Evolutionary conservation across 2,113 vertebrate genomes (phyloP), one percentile per base, ranked within the genome.

Genomic region (Empidonax alnorum): DNA sequence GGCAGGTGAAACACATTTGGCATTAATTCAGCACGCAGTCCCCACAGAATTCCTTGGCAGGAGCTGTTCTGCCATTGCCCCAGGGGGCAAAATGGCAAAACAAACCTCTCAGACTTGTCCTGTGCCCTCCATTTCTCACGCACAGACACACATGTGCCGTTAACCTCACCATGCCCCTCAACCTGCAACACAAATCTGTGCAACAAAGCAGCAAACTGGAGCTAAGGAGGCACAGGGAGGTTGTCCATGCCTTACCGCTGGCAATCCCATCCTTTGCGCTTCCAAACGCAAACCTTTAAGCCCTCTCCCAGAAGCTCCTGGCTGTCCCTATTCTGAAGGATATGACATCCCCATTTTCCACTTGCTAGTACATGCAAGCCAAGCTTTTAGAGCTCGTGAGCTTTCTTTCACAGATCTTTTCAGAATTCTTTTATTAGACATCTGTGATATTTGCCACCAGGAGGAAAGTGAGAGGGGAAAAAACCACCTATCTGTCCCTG

Each of bases 391-490:
- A 52, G 37, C 16, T 67, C 46, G 14, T 23, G 21, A 77, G 46
- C 56, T 76, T 75, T 59, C 37, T 94, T 39, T 69, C 46, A 39
- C 35, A 50, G 50, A 31, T 79, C 59, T 91, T 80, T 66, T 71
- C 79, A 83, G 31, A 84, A 93, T 67, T 90, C 37, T 81, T 84
- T 80, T 74, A 56, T 69, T 86, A 77, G 24, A 88, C n/a, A 18
- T 39, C 68, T 81, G n/a, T 44, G 31, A 75, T 84, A 58, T 71
- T 88, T 90, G 56, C 52, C 49, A 80, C 17, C 17, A 81, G 56
- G 28, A 94, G 16, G 69, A 79, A 82, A 90, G 94, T 25, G 35
- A 79, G 30, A 47, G 66, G 33, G 14, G 24, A 14, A 72, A 55
- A 39, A 58, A 2, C 4, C 56, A 37, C 11, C 49, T 61, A 23